These are phyloP conservation scores for Myripristis murdjan DNA, from an alignment of 2,797 vertebrate genomes.

Conservation along the genomic window DNA sequence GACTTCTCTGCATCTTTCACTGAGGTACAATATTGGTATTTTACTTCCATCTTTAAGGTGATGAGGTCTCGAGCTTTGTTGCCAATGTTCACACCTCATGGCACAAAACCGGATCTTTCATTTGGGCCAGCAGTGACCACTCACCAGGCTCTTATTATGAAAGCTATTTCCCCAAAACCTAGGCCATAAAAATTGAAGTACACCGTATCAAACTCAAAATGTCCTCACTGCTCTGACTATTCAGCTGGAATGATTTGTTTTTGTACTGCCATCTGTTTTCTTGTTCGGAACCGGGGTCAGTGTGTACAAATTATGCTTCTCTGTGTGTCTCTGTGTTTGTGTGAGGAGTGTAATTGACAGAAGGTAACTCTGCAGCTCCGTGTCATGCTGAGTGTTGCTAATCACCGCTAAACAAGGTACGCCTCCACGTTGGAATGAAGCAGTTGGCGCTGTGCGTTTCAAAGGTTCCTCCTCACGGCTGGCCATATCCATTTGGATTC, in stretches of 20 bases:
- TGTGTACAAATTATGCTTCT: background rate
- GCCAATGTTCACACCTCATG: background rate
- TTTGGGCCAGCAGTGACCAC: background rate
- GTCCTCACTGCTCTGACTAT: background rate
- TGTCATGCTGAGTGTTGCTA: constrained; percentile 55
- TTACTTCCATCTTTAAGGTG: background rate
- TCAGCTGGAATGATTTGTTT: background rate
- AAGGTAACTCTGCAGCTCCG: constrained; percentile 12
- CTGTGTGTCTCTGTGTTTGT: constrained; percentile 12
- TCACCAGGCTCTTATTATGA: background rate
- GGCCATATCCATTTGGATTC: constrained; percentile 65
- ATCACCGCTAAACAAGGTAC: constrained; percentile 66
- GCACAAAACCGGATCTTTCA: background rate
- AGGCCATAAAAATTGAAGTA: background rate
- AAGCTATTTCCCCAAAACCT: background rate
- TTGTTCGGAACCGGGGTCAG: background rate
- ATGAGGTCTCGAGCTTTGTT: constrained; percentile 7
- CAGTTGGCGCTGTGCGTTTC: constrained; percentile 54
- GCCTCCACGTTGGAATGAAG: constrained; percentile 50
- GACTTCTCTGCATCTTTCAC: background rate
- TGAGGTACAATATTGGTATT: background rate
- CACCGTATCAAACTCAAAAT: background rate
- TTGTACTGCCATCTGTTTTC: background rate
- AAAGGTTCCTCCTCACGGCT: constrained; percentile 50
- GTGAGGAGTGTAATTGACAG: constrained; percentile 28